phyloP scores from a whole-genome alignment of 35 echinoderm and acorn worm genomes.

The Lytechinus variegatus region DNA sequence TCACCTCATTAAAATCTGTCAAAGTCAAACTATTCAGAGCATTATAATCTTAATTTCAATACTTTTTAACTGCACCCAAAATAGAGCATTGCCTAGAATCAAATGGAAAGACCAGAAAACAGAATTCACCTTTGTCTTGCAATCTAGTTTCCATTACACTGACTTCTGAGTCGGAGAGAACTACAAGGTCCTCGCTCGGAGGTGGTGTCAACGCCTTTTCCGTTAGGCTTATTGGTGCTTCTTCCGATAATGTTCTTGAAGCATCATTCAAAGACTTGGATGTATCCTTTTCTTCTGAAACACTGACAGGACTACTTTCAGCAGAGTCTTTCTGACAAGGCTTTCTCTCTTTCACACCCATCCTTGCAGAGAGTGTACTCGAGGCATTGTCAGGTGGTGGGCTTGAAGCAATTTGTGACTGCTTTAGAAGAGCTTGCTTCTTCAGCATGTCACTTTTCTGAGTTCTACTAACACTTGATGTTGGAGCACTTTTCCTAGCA shows the following conservation, averaged over 20 bases:
- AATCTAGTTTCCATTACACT: background rate
- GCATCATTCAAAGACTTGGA: background rate
- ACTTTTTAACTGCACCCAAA: too few relatives aligned
- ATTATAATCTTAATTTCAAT: too few relatives aligned
- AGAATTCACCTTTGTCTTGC: background rate
- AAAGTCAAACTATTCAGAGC: too few relatives aligned
- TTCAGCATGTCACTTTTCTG: conserved; percentile 15
- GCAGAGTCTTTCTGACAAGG: background rate
- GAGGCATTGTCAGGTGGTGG: background rate
- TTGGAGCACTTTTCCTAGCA: conserved; percentile 14
- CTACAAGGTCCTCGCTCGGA: background rate
- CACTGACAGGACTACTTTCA: background rate
- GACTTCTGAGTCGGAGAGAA: conserved; percentile 14
- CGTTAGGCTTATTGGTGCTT: too few relatives aligned
- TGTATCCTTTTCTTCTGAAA: background rate
- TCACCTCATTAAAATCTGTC: too few relatives aligned
- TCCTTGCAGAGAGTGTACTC: background rate
- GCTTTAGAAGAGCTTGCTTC: conserved; percentile 1
- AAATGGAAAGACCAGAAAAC: too few relatives aligned
- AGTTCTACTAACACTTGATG: background rate
- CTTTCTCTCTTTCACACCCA: background rate
- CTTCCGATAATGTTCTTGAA: background rate
- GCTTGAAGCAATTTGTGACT: background rate
- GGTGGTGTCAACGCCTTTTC: conserved; percentile 8
- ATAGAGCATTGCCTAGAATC: too few relatives aligned